Evolutionary conservation across 2,888 invertebrate species (phyloP).

Genomic region (Ferdinandea cuprea): DNA sequence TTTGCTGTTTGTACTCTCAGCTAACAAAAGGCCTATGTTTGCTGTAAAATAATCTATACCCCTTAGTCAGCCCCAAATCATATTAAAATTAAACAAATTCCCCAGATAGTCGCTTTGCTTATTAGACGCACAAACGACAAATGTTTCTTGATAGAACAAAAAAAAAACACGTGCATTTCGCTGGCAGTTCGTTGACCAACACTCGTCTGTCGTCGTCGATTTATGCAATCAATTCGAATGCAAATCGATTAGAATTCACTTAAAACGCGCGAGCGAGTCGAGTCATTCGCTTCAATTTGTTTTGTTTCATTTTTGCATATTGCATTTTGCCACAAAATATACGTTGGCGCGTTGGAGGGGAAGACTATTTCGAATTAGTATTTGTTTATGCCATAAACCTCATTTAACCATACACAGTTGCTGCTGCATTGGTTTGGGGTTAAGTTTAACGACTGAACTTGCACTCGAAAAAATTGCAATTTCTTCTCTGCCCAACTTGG

Average conservation of each 20-base stretch:
- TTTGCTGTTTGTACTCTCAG: too few relatives aligned
- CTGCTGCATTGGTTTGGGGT: background rate
- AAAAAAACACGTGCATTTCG: background rate
- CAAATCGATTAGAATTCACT: slow-evolving; percentile 40
- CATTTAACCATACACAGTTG: background rate
- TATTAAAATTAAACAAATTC: background rate
- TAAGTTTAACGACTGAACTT: slow-evolving; percentile 53
- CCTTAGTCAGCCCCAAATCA: too few relatives aligned
- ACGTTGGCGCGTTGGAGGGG: background rate
- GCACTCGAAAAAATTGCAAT: background rate
- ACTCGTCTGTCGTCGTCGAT: slow-evolving; percentile 19
- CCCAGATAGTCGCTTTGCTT: background rate
- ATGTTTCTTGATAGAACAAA: too few relatives aligned
- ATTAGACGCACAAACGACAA: background rate
- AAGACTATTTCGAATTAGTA: slow-evolving; percentile 10
- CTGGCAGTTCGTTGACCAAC: slow-evolving; percentile 34
- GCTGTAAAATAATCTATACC: too few relatives aligned
- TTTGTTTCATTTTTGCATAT: background rate
- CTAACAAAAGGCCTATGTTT: too few relatives aligned
- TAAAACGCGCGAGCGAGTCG: slow-evolving; percentile 8
- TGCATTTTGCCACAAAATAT: background rate
- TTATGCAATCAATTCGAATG: slow-evolving; percentile 47
- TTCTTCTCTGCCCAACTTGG: background rate
- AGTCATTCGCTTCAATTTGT: slow-evolving; percentile 42
- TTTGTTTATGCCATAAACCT: slow-evolving; percentile 4